These are phyloP conservation scores for Drosophila nannoptera DNA, from an alignment of 1,140 invertebrate genomes.

Conservation along the genomic window DNA sequence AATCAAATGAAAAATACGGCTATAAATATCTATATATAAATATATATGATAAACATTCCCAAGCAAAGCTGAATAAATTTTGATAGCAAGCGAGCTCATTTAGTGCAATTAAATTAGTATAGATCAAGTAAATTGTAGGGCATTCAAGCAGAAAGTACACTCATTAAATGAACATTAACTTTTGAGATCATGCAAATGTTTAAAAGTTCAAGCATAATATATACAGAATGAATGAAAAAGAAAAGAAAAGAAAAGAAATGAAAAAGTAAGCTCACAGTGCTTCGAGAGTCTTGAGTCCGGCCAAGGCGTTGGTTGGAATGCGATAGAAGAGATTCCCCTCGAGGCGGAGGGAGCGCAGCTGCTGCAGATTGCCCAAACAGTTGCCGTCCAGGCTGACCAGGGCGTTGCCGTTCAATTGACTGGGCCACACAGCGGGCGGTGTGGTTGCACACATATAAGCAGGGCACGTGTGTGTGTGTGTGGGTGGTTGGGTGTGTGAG, in stretches of 20 bases:
- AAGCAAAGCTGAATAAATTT: slow-evolving; percentile 9
- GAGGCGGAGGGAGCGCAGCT: slow-evolving; percentile 84
- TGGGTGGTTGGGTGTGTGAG: slow-evolving; percentile 24
- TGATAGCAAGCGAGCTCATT: background rate
- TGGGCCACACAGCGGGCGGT: slow-evolving; percentile 69
- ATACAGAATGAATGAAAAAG: too few species aligned
- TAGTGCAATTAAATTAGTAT: too few species aligned
- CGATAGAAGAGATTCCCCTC: slow-evolving; percentile 83
- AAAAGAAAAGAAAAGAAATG: slow-evolving; percentile 4
- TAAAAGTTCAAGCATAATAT: too few species aligned
- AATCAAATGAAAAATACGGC: slow-evolving; percentile 10
- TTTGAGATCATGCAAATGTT: slow-evolving; percentile 1
- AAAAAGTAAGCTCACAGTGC: slow-evolving; percentile 83
- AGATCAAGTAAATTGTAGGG: background rate
- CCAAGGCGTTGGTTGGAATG: slow-evolving; percentile 83
- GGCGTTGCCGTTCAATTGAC: slow-evolving; percentile 85
- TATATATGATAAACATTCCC: too few species aligned
- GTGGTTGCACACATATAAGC: too few species aligned
- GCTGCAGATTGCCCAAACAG: slow-evolving; percentile 81
- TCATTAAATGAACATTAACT: background rate
- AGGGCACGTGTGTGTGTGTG: slow-evolving; percentile 11
- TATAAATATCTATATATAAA: background rate
- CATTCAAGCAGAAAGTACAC: background rate
- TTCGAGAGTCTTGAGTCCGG: slow-evolving; percentile 81
- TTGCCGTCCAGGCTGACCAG: slow-evolving; percentile 81